These are phyloP conservation scores for Amiota communis DNA, from an alignment of 2,888 invertebrate genomes.

Conservation along the genomic window DNA sequence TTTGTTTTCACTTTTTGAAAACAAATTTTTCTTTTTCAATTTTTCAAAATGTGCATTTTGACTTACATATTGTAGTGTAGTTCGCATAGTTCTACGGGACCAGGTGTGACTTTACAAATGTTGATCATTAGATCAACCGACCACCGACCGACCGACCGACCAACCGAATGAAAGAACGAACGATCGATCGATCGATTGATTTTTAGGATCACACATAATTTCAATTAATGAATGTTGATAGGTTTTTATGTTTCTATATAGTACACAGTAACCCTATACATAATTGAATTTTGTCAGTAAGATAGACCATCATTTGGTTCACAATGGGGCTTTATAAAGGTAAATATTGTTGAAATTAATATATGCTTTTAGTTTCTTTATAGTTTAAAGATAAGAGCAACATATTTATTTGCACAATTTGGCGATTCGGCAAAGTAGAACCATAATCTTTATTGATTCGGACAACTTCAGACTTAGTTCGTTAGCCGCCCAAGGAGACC, in stretches of 20 bases:
- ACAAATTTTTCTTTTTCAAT: slow-evolving; percentile 42
- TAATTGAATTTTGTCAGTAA: neutral
- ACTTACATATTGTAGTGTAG: slow-evolving; percentile 36
- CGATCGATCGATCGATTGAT: slow-evolving; percentile 37
- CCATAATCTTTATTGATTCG: too few relatives aligned
- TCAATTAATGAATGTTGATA: slow-evolving; percentile 62
- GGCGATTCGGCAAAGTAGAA: too few relatives aligned
- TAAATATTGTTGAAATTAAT: too few relatives aligned
- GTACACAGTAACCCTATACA: neutral
- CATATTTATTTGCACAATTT: too few relatives aligned
- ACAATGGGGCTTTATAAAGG: too few relatives aligned
- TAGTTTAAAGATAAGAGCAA: too few relatives aligned
- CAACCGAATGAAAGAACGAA: slow-evolving; percentile 3
- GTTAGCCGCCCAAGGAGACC: too few relatives aligned
- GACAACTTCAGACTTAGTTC: too few relatives aligned
- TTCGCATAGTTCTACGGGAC: slow-evolving; percentile 34
- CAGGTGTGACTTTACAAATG: slow-evolving; percentile 55
- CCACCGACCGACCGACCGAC: too few relatives aligned
- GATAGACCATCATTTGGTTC: too few relatives aligned
- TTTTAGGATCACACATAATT: slow-evolving; percentile 8
- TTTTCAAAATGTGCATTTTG: slow-evolving; percentile 52
- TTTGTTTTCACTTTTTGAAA: slow-evolving; percentile 19
- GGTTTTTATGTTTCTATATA: slow-evolving; percentile 66
- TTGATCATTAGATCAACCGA: neutral
- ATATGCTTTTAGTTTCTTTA: too few relatives aligned